Conservation (phyloP, 35 echinoderm and acorn worm genomes). For the Ptychodera flava region DNA sequence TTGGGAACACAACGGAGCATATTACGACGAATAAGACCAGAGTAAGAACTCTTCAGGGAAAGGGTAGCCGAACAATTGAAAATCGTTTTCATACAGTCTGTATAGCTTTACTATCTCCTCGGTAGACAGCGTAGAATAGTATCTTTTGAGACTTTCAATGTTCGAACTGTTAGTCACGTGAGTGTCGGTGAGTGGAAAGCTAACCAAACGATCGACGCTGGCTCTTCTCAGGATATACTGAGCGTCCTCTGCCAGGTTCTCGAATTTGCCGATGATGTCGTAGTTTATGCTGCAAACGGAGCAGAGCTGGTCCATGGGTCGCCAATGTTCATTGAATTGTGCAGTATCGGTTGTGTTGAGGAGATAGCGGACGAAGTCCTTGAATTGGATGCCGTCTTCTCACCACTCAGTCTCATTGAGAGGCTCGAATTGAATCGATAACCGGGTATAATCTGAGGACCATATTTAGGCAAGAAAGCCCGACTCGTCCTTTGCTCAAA, state of each 20-base stretch:
- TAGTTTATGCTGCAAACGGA: constrained; percentile 52
- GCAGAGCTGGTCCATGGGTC: constrained; percentile 38
- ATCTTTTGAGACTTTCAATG: neutral
- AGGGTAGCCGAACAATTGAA: constrained; percentile 34
- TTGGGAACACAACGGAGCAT: too few species aligned
- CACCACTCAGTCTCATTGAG: neutral
- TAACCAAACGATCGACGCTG: neutral
- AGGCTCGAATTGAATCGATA: neutral
- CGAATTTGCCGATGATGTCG: constrained; percentile 62
- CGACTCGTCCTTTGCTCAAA: neutral
- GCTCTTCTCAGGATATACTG: constrained; percentile 17
- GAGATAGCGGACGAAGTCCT: constrained; percentile 35
- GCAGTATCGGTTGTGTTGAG: neutral
- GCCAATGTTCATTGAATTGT: constrained; percentile 48
- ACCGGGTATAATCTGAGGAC: constrained; percentile 2
- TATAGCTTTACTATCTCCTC: constrained; percentile 10
- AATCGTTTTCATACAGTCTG: constrained; percentile 22
- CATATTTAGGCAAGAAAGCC: neutral
- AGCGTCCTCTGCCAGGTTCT: constrained; percentile 46
- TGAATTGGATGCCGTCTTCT: constrained; percentile 24
- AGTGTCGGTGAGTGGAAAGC: neutral
- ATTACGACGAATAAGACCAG: too few species aligned
- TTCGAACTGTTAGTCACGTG: constrained; percentile 36
- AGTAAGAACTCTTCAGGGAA: neutral
- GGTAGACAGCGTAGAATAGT: constrained; percentile 11